These are phyloP conservation scores for Glaucidium brasilianum DNA, from an alignment of 2,113 vertebrate genomes.

Conservation along the genomic window DNA sequence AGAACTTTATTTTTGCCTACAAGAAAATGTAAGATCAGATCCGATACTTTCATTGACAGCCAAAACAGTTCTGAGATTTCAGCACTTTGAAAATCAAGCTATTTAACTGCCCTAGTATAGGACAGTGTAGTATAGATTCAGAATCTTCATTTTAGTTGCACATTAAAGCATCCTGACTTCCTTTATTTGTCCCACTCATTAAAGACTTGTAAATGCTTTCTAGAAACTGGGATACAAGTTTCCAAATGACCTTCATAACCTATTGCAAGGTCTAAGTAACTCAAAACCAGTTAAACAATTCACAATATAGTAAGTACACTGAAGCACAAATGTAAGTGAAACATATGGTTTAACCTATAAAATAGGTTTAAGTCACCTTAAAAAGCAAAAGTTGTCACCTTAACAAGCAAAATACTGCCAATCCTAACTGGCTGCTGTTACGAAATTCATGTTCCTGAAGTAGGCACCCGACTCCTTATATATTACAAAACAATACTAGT, in stretches of 20 bases:
- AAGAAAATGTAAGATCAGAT: neutral
- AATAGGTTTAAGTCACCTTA: neutral
- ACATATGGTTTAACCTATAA: neutral
- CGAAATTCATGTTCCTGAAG: neutral
- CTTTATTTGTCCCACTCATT: neutral
- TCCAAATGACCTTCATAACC: neutral
- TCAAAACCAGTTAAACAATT: neutral
- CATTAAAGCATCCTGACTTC: neutral
- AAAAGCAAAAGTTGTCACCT: neutral
- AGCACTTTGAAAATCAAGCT: neutral
- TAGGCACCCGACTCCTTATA: neutral
- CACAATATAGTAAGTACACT: neutral
- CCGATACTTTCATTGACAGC: neutral
- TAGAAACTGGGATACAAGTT: neutral
- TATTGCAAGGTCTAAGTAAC: neutral
- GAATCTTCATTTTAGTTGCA: neutral
- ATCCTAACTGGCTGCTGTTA: neutral
- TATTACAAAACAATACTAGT: neutral
- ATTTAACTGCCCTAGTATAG: neutral
- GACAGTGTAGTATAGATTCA: neutral
- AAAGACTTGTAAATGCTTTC: neutral
- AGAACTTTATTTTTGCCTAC: neutral
- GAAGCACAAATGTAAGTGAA: neutral
- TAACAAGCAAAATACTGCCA: neutral
- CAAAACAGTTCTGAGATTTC: neutral